Evolutionary conservation across 2,797 vertebrate species (phyloP).

Genomic region (Threskiornis aethiopicus): DNA sequence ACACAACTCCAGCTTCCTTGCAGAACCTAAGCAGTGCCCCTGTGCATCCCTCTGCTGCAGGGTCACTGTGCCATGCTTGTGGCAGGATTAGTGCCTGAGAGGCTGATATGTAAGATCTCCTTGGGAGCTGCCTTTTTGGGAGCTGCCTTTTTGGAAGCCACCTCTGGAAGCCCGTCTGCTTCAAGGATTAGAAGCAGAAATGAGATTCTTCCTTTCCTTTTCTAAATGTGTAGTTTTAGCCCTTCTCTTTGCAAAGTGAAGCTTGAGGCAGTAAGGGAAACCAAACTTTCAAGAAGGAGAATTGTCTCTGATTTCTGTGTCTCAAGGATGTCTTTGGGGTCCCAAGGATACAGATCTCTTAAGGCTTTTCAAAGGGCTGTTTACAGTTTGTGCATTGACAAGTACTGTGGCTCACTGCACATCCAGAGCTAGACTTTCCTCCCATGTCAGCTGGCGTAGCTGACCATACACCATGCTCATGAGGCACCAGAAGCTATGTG

Average conservation of each 20-base stretch:
- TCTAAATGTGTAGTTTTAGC: not conserved
- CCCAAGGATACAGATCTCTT: not conserved
- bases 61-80: not conserved
- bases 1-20: not conserved
- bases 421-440: not conserved
- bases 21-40: not conserved
- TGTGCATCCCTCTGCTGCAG: not conserved
- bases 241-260: not conserved
- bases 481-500: not conserved
- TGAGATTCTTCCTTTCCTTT: not conserved
- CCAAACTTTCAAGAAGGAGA: not conserved
- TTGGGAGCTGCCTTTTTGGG: not conserved
- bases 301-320: not conserved
- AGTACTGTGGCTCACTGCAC: not conserved
- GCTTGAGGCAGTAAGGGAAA: not conserved
- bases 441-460: fast-evolving
- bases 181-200: not conserved
- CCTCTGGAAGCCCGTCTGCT: not conserved
- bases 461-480: not conserved
- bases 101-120: not conserved
- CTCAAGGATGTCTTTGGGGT: not conserved
- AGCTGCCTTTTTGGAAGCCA: not conserved
- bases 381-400: not conserved
- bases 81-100: not conserved
- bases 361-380: not conserved